Evolutionary conservation across 2,888 invertebrate genomes (phyloP).

Genomic region (Agonum fuliginosum): DNA sequence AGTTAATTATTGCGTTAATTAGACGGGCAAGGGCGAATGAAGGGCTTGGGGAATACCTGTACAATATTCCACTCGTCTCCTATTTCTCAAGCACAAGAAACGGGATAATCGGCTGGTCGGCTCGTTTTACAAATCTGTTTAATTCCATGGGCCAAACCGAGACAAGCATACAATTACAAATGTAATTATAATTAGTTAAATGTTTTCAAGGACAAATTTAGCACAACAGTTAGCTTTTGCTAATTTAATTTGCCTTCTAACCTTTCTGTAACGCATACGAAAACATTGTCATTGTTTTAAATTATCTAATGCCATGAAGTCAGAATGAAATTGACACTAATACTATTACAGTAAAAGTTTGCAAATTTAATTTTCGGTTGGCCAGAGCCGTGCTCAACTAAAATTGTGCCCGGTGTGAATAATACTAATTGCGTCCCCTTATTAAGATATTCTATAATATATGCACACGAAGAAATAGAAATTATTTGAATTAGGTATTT

Average conservation of each 20-base stretch:
- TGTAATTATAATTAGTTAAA: neutral
- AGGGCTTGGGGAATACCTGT: constrained; percentile 22
- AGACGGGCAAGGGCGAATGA: neutral
- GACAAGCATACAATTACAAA: neutral
- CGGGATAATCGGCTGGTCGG: too few relatives aligned
- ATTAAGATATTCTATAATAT: too few relatives aligned
- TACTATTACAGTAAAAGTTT: too few relatives aligned
- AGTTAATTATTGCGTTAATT: constrained; percentile 48
- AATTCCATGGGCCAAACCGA: neutral
- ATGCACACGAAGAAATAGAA: too few relatives aligned
- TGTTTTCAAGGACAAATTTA: constrained; percentile 25
- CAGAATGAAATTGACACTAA: too few relatives aligned
- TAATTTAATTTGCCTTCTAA: neutral
- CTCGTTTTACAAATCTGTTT: neutral
- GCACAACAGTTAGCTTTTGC: neutral
- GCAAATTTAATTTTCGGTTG: too few relatives aligned
- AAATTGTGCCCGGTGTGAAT: too few relatives aligned
- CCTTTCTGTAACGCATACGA: neutral
- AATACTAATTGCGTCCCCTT: too few relatives aligned
- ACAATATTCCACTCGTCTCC: neutral
- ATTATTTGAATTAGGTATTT: too few relatives aligned
- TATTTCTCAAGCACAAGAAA: constrained; percentile 14
- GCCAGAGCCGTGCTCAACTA: too few relatives aligned
- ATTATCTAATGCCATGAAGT: too few relatives aligned
- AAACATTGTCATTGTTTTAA: too few relatives aligned